Conservation (phyloP, 1,140 invertebrate genomes). For the Lethrus apterus region DNA sequence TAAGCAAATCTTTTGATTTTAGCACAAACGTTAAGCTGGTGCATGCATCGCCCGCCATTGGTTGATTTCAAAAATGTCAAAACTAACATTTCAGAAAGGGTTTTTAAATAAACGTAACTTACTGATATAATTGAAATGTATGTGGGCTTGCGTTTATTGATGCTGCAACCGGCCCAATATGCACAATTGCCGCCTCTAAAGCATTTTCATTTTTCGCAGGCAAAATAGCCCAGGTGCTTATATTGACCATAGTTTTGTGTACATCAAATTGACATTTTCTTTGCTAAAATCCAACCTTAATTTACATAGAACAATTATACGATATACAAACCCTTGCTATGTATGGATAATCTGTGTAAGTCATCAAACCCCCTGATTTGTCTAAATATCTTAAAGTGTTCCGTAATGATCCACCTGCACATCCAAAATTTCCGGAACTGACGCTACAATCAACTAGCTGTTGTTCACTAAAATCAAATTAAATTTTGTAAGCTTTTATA, state of each 20-base stretch:
- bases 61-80: no score
- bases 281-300: slow-evolving; percentile 44
- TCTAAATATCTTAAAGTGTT: slow-evolving; percentile 64
- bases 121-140: slow-evolving; percentile 72
- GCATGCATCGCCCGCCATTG: no score
- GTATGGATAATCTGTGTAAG: slow-evolving; percentile 58
- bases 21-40: no score
- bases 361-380: slow-evolving; percentile 54
- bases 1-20: slow-evolving; percentile 1
- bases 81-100: slow-evolving; percentile 1
- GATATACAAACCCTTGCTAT: slow-evolving; percentile 49
- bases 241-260: slow-evolving; percentile 47
- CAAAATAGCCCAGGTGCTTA: slow-evolving; percentile 61
- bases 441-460: slow-evolving; percentile 70
- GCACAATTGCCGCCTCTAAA: slow-evolving; percentile 58
- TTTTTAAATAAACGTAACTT: slow-evolving; percentile 33
- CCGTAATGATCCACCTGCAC: slow-evolving; percentile 61
- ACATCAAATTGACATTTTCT: slow-evolving; percentile 52
- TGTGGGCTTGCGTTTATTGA: slow-evolving; percentile 66
- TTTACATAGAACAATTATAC: background rate
- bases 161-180: slow-evolving; percentile 64
- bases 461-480: slow-evolving; percentile 52
- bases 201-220: slow-evolving; percentile 58
- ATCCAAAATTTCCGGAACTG: slow-evolving; percentile 60
- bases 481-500: slow-evolving; percentile 2